Evolutionary conservation across 2,113 vertebrate species (phyloP), one percentile per base, ranked within the genome.

Genomic region (Alexandromys fortis): DNA sequence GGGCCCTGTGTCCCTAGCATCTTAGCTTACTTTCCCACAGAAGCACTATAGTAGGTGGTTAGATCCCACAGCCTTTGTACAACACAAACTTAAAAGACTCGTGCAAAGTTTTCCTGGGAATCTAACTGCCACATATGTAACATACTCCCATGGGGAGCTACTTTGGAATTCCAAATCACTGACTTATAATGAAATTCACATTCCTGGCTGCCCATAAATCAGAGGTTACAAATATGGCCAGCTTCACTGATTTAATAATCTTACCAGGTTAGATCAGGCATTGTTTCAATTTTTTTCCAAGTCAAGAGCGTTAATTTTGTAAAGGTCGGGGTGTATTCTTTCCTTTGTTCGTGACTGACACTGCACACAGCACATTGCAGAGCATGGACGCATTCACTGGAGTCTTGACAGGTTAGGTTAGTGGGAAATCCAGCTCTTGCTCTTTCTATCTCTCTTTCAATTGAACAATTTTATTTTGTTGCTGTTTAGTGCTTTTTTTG

Each of bases 21-120:
- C 70, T 58, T 85, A 73, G 77, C 30, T 87, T 94, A 77, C n/a
- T 97, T 96, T 97, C 96, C 83, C 90, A 93, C 26, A 92, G 70
- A 92, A 94, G n/a, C 61, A 83, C 65, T 68, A 10, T 76, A 91
- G 22, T 93, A n/a, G 92, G 87, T 87, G 68, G 55, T 61, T 93
- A 92, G 92, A 96, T 55, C 90, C 83, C 91, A 30, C 95, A 85
- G 76, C 55, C 79, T 61, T 93, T 94, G 16, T 85, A 33, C 38
- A 90, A 17, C 86, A 55, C 85, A 76, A 82, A 73, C 90, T 90
- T 92, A 81, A 93, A 94, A 82, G 82, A 81, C 49, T 63, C 35
- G 70, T 45, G n/a, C 38, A 49, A 49, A 49, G 58, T 67, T 96
- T 97, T 55, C 49, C 79, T 93, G 88, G 86, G 68, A 96, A 86